A percentile compares a stretch with the other conserved stretches of the same genome.
These are phyloP conservation scores for Capromys pilorides DNA, from an alignment of 2,797 vertebrate genomes.

Conservation along the genomic window DNA sequence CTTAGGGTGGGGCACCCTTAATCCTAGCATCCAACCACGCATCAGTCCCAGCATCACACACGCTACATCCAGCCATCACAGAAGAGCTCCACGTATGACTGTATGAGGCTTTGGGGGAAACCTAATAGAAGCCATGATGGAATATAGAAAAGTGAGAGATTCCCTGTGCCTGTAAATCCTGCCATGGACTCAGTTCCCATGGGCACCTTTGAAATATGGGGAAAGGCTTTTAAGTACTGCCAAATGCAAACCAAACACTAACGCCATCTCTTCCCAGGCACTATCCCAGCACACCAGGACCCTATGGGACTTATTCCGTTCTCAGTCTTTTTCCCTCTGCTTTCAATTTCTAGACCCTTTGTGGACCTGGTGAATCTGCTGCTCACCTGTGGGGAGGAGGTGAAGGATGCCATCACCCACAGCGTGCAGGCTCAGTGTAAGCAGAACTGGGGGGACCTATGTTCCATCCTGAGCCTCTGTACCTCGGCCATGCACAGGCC, in stretches of 20 bases:
- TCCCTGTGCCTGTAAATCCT: background rate
- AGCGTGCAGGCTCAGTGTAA: slow-evolving; percentile 96
- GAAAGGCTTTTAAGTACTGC: background rate
- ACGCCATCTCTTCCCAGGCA: accelerated
- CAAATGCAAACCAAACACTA: background rate
- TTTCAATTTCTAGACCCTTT: slow-evolving; percentile 89
- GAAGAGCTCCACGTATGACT: background rate
- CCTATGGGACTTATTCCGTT: accelerated
- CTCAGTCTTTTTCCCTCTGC: slow-evolving; percentile 29
- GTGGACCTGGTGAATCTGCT: slow-evolving; percentile 97
- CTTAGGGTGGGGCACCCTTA: background rate
- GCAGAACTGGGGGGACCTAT: slow-evolving; percentile 97
- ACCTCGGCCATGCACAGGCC: slow-evolving; percentile 84
- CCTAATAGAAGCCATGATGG: background rate
- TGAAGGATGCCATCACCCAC: slow-evolving; percentile 94
- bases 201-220: background rate
- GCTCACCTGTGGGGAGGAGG: slow-evolving; percentile 96
- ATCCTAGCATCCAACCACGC: background rate
- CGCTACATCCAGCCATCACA: background rate
- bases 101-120: background rate
- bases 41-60: background rate
- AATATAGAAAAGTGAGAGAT: background rate
- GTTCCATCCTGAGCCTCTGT: slow-evolving; percentile 97
- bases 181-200: background rate
- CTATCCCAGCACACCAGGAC: background rate